Conservation (phyloP, 2,113 vertebrate species). For the Seriola rivoliana region DNA sequence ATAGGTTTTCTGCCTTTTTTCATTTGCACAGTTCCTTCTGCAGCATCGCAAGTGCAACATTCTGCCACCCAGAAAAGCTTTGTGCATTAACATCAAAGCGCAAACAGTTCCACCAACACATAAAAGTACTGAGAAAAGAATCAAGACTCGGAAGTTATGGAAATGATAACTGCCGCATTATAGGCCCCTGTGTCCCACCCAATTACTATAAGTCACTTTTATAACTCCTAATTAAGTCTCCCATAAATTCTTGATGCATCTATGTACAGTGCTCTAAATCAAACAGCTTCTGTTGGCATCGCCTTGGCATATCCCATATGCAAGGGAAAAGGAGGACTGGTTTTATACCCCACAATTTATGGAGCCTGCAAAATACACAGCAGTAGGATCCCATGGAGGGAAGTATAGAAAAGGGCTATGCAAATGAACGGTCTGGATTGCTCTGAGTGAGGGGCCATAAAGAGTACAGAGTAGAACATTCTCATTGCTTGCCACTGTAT, state of each 20-base stretch:
- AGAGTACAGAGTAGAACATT: not conserved
- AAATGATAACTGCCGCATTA: conserved; percentile 73
- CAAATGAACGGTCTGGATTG: conserved; percentile 59
- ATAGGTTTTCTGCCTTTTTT: conserved; percentile 23
- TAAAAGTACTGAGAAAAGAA: conserved; percentile 57
- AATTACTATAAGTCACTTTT: conserved; percentile 79
- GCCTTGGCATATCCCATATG: conserved; percentile 42
- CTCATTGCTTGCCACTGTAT: not conserved
- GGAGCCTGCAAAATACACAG: conserved; percentile 65
- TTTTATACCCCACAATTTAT: conserved; percentile 71
- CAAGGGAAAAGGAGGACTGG: conserved; percentile 24
- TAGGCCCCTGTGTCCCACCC: conserved; percentile 53
- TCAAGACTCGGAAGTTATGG: conserved; percentile 64
- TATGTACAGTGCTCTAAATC: conserved; percentile 74
- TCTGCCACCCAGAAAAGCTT: conserved; percentile 48
- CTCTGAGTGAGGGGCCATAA: conserved; percentile 25
- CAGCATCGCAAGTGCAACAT: conserved; percentile 29
- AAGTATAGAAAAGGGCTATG: conserved; percentile 41
- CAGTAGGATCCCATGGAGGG: conserved; percentile 44
- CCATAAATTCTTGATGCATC: conserved; percentile 75
- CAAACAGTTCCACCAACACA: conserved; percentile 43
- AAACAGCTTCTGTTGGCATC: conserved; percentile 54
- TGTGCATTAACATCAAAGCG: conserved; percentile 59
- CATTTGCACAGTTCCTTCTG: conserved; percentile 31
- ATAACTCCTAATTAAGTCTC: conserved; percentile 75